Evolutionary conservation across 2,888 invertebrate species (phyloP).

Genomic region (Zhengitettix transpicula): DNA sequence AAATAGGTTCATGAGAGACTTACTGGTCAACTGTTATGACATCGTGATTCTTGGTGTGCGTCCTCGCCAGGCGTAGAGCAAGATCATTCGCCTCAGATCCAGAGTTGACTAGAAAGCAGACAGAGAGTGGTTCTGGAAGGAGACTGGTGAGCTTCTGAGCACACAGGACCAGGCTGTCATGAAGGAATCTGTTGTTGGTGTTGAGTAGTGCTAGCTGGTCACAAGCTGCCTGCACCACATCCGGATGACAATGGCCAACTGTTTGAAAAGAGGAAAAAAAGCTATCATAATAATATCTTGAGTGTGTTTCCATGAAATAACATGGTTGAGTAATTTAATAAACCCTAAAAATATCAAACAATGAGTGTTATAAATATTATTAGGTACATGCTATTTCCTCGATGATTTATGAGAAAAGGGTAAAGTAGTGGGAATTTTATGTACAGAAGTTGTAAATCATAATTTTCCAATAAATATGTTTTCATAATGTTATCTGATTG

Average conservation of each 20-base stretch:
- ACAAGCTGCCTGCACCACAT: slow-evolving; percentile 77
- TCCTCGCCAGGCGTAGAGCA: slow-evolving; percentile 76
- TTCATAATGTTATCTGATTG: too few species aligned
- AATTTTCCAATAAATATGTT: too few species aligned
- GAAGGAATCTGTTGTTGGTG: slow-evolving; percentile 92
- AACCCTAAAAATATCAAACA: too few species aligned
- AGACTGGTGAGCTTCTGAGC: slow-evolving; percentile 68
- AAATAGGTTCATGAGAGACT: slow-evolving; percentile 32
- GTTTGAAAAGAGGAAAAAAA: slow-evolving; percentile 19
- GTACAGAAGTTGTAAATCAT: too few species aligned
- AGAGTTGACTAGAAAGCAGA: slow-evolving; percentile 94
- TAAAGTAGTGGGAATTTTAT: too few species aligned
- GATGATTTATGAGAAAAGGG: too few species aligned
- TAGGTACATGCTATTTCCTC: too few species aligned
- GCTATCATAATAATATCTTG: background rate
- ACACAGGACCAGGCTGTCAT: slow-evolving; percentile 85
- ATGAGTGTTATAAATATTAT: too few species aligned
- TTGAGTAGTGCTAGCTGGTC: slow-evolving; percentile 82
- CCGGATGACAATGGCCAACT: slow-evolving; percentile 97
- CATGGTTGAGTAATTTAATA: too few species aligned
- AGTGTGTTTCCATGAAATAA: background rate
- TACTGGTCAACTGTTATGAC: slow-evolving; percentile 93
- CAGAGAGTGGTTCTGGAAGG: slow-evolving; percentile 70
- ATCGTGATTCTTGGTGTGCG: slow-evolving; percentile 77
- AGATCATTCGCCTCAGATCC: slow-evolving; percentile 98